These are phyloP conservation scores for Cydia amplana DNA, from an alignment of 1,140 invertebrate species.

Conservation along the genomic window DNA sequence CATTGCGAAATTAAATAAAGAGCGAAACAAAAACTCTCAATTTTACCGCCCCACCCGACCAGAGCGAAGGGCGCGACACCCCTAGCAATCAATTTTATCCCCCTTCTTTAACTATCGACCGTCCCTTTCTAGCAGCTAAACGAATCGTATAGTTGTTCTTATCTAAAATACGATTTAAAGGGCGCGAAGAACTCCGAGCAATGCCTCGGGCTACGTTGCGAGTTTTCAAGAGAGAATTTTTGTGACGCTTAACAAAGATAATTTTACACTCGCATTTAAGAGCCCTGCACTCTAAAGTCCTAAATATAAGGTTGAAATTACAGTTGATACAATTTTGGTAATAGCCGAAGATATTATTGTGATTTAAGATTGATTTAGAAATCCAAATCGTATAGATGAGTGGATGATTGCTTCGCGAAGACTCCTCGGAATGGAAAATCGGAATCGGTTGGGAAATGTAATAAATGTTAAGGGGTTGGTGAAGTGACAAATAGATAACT, in stretches of 20 bases:
- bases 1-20: slow-evolving; percentile 75
- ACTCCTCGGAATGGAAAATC: slow-evolving; percentile 65
- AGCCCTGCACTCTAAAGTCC: slow-evolving; percentile 21
- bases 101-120: slow-evolving; percentile 54
- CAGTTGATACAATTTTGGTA: slow-evolving; percentile 28
- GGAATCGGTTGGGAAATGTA: slow-evolving; percentile 48
- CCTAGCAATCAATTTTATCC: slow-evolving; percentile 69
- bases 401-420: slow-evolving; percentile 59
- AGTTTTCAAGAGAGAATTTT: slow-evolving; percentile 63
- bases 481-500: slow-evolving; percentile 36
- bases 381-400: slow-evolving; percentile 54
- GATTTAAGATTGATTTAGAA: slow-evolving; percentile 62
- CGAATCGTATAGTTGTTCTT: slow-evolving; percentile 40
- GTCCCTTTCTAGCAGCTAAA: slow-evolving; percentile 46
- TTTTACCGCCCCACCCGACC: slow-evolving; percentile 60
- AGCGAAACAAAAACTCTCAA: slow-evolving; percentile 69
- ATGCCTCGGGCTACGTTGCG: slow-evolving; percentile 54
- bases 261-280: slow-evolving; percentile 5
- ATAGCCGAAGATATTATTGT: slow-evolving; percentile 36
- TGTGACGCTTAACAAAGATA: slow-evolving; percentile 46
- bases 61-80: slow-evolving; percentile 64
- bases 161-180: slow-evolving; percentile 56
- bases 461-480: slow-evolving; percentile 39
- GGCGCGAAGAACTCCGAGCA: slow-evolving; percentile 46
- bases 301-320: slow-evolving; percentile 40